Evolutionary conservation across 2,113 vertebrate species (phyloP).

Genomic region (Cygnus atratus): DNA sequence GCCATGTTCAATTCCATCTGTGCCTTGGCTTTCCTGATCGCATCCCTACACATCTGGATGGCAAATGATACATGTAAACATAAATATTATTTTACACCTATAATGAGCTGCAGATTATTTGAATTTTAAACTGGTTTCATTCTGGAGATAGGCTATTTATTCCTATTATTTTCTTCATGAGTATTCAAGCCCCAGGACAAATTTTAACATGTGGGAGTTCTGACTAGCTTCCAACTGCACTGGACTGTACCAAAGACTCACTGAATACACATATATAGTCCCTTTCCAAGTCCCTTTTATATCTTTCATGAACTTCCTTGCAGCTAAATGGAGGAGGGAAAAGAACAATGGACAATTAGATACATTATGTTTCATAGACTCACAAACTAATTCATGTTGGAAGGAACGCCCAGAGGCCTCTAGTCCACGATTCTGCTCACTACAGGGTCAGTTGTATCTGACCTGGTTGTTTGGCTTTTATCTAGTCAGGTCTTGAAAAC

Average conservation of each 20-base stretch:
- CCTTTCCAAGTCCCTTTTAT: neutral
- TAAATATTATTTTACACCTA: neutral
- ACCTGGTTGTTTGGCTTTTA: neutral
- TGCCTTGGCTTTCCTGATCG: too few relatives aligned
- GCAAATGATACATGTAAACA: too few relatives aligned
- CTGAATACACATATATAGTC: neutral
- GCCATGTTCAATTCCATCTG: too few relatives aligned
- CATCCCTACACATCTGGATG: neutral
- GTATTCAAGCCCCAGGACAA: neutral
- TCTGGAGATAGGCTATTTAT: neutral
- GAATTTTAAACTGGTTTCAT: neutral
- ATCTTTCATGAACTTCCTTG: neutral
- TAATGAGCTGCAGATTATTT: neutral
- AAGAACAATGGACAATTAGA: neutral
- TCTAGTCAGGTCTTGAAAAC: neutral
- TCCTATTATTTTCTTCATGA: neutral
- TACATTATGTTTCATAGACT: neutral
- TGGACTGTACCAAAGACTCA: neutral
- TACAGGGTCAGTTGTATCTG: neutral
- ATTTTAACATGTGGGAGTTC: neutral
- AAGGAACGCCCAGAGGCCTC: neutral
- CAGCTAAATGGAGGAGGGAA: neutral
- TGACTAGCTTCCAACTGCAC: neutral
- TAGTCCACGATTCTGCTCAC: neutral
- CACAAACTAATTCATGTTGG: neutral